Conservation (phyloP, 1,140 invertebrate species). For the Lucilia cuprina region DNA sequence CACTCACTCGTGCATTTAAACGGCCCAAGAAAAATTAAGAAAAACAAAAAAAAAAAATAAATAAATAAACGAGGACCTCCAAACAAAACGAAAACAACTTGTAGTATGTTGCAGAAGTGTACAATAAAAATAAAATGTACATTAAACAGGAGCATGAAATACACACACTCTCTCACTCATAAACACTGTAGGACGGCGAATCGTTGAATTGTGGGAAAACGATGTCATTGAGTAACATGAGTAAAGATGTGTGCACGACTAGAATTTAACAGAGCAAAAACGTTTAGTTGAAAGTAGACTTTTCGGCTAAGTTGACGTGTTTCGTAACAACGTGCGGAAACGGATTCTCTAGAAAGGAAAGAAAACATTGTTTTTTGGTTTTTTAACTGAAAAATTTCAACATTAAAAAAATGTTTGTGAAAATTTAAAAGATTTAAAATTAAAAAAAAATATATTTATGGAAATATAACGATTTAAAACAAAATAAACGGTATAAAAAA, state of each 20-base stretch:
- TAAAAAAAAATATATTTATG: background rate
- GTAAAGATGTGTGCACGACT: conserved; percentile 1
- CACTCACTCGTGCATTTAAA: background rate
- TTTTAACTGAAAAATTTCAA: background rate
- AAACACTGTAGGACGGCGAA: background rate
- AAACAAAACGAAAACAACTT: background rate
- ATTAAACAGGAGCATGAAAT: background rate
- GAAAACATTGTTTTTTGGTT: background rate
- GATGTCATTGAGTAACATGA: conserved; percentile 12
- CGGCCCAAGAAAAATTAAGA: background rate
- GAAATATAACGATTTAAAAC: background rate
- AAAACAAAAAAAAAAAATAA: too few relatives aligned
- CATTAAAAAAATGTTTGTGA: background rate
- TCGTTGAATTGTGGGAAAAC: background rate
- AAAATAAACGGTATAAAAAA: background rate
- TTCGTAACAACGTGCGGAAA: conserved; percentile 46
- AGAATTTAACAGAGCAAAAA: conserved; percentile 44
- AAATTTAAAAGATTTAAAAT: background rate
- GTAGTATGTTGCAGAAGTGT: background rate
- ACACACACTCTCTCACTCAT: background rate
- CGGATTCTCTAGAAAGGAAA: conserved; percentile 36
- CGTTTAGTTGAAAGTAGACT: conserved; percentile 61
- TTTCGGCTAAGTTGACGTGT: conserved; percentile 57
- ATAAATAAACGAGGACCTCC: background rate
- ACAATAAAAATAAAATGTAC: background rate